These are phyloP conservation scores for Regulus satrapa DNA, from an alignment of 2,113 vertebrate species.

Conservation along the genomic window DNA sequence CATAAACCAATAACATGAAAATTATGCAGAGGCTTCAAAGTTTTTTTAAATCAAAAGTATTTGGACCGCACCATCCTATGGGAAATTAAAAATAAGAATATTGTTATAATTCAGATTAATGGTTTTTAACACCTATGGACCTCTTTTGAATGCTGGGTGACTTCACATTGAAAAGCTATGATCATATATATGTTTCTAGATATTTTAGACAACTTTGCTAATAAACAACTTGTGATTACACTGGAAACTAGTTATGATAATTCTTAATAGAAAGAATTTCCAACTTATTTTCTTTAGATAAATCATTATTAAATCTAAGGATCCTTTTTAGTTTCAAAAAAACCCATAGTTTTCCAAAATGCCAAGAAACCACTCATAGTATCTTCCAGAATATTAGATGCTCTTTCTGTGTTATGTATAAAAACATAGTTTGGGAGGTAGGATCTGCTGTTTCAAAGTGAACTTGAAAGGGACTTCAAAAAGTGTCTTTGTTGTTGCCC, in stretches of 20 bases:
- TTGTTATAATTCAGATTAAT: neutral
- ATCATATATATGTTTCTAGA: neutral
- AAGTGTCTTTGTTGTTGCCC: neutral
- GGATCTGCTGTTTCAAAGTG: neutral
- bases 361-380: accelerated
- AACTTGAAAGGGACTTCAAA: neutral
- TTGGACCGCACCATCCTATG: neutral
- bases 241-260: neutral
- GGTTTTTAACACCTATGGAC: neutral
- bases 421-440: neutral
- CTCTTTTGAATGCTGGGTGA: neutral
- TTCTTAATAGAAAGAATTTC: neutral
- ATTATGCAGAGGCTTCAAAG: neutral
- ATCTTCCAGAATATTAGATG: neutral
- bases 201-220: neutral
- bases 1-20: neutral
- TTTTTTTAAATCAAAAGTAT: neutral
- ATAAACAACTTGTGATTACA: neutral
- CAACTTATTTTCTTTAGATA: neutral
- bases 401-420: neutral
- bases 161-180: neutral
- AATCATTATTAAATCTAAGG: neutral
- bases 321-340: neutral
- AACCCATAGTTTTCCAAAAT: neutral
- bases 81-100: neutral